Evolutionary conservation across 2,113 vertebrate species (phyloP), one percentile per base, ranked within the genome.

Genomic region (Hydropotes inermis): DNA sequence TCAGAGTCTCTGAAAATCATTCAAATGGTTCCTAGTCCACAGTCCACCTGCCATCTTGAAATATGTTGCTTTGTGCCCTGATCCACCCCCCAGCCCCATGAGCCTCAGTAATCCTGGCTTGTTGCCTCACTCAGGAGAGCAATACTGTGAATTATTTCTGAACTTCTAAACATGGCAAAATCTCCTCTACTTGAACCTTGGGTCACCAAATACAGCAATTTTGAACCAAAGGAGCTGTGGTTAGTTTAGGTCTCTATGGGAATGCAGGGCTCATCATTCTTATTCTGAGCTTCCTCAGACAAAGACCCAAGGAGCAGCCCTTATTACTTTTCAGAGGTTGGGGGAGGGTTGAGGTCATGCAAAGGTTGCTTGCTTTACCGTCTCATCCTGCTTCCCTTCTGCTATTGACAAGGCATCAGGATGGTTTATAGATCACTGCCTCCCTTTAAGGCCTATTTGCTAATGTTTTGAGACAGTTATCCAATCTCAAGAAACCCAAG

Each of bases 391-490:
- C 92, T 83, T 97, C 57, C 67, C 39, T 97, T 45, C 21, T 95
- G 83, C 85, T 97, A 95, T 97, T 96, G 97, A 98, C 96, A 97
- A 97, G 95, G 87, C 87, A 89, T 96, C 93, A 91, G 58, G 79
- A 84, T 96, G 57, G 88, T 95, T 98, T 98, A 98, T 97, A 96
- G 98, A 98, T 96, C 92, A 92, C 87, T 47, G 33, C 74, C 14
- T 97, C 87, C 85, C 84, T 97, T 97, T 96, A 97, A 97, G 96
- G 74, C 64, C 89, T 94, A 87, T 98, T 98, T 97, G 96, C 95
- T 97, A 95, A 97, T 97, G 78, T 97, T 98, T 92, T 95, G 91
- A 98, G 98, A 98, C 97, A 95, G 96, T 97, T 98, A 97, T 93
- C 93, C 94, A 97, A 98, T 97, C 93, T 97, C 83, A 82, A 92